These are phyloP conservation scores for Neosalanx taihuensis DNA, from an alignment of 2,797 vertebrate species.

Conservation along the genomic window DNA sequence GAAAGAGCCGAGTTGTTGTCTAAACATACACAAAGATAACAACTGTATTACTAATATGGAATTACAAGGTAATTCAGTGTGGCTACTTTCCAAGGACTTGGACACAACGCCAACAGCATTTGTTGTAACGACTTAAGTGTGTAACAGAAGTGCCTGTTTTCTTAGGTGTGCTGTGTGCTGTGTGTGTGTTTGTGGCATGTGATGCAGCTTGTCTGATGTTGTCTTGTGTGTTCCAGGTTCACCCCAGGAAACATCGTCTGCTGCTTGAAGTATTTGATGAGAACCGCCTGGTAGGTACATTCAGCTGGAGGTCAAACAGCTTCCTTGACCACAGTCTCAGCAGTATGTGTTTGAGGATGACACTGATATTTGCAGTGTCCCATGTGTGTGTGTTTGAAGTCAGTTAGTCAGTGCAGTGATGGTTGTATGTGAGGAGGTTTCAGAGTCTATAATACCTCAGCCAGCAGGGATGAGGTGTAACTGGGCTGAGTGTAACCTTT, in stretches of 20 bases:
- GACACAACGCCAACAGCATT: not conserved
- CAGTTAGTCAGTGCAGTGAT: no score
- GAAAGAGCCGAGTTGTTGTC: not conserved
- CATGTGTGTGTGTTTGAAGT: no score
- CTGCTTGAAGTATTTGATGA: slow-evolving; percentile 97
- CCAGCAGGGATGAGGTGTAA: no score
- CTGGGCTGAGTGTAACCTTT: no score
- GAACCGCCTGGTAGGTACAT: slow-evolving; percentile 90
- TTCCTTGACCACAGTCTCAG: not conserved
- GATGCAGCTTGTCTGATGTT: not conserved
- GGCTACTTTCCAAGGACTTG: not conserved
- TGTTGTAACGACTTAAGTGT: not conserved
- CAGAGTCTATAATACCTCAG: no score
- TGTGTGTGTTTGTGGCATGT: not conserved
- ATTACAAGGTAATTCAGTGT: not conserved
- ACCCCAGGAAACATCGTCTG: slow-evolving; percentile 87
- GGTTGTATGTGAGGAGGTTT: no score
- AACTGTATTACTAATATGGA: slow-evolving; percentile 1
- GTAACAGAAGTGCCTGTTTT: not conserved
- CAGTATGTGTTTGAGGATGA: no score
- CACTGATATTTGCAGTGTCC: no score
- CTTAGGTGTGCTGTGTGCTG: not conserved
- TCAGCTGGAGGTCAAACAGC: not conserved
- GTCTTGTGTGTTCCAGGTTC: slow-evolving; percentile 74
- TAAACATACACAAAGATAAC: not conserved